Evolutionary conservation across 2,888 invertebrate species (phyloP), one percentile per base, ranked within the genome.

Genomic region (Marronus borbonicus): DNA sequence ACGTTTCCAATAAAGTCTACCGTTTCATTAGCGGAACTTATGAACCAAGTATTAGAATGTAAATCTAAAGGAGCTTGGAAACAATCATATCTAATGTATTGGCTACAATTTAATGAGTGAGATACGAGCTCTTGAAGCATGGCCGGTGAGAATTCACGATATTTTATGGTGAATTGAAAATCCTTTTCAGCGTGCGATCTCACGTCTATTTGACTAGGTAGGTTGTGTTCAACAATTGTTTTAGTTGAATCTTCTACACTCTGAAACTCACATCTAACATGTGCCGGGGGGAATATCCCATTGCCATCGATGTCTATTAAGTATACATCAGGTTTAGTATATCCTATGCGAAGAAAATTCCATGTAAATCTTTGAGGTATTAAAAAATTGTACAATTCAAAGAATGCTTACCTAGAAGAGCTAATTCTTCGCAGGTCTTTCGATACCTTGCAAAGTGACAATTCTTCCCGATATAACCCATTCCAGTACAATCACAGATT

Each of bases 241-340:
- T 97, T 97, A 0, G 96, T 95, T 0, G 93, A 92, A 85, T 96
- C 96, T 79, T 96, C 96, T 84, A 95, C 91, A 60, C 94, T 94
- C 86, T 96, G 96, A 86, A 98, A 98, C 86, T 97, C 96, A 86
- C 98, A 98, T 84, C 96, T 94, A 0, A 98, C 97, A 84, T 96
- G 94, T 0, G 97, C 96, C 0, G 97, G 97, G 2, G 97, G 96
- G 85, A 97, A 96, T 78, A 95, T 93, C 0, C 98, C 98, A 86
- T 97, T 97, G 0, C 98, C 97, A 86, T 98, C 98, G 76, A 98
- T 96, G 86, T 98, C 98, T 83, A 98, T 97, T 65, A 95, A 92
- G 86, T 97, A 98, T 0, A 97, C 96, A 83, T 97, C 97, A 52
- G 97, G 96, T 83, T 96, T 93, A 0, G 95, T 96, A 85, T 95